phyloP scores from a whole-genome alignment of 2,113 vertebrate species.

The Megaceryle maxima region DNA sequence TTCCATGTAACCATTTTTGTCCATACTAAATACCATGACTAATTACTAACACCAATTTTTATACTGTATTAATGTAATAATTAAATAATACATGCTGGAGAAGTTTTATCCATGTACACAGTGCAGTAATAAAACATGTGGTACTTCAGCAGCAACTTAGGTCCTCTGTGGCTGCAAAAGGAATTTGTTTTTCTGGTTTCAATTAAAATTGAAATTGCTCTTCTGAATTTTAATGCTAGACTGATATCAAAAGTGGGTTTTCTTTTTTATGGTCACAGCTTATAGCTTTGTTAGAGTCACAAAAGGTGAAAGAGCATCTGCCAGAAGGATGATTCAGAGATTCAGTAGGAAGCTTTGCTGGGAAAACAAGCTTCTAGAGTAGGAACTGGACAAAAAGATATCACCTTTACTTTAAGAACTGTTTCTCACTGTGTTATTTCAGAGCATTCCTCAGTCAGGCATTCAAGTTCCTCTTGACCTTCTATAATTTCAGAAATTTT shows the following conservation, averaged over 20 bases:
- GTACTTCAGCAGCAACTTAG: background rate
- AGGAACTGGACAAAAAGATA: background rate
- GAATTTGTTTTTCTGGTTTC: constrained; percentile 3
- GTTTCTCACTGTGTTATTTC: background rate
- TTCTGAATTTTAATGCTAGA: background rate
- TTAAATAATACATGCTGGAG: background rate
- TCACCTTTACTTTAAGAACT: background rate
- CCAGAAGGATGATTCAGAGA: background rate
- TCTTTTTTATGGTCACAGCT: background rate
- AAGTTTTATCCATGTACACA: background rate
- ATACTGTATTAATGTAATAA: background rate
- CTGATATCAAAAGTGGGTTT: background rate
- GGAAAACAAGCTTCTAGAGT: background rate
- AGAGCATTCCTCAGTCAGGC: background rate
- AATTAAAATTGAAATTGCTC: background rate
- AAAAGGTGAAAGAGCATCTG: background rate
- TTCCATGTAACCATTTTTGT: background rate
- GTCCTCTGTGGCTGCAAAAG: background rate
- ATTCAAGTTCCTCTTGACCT: background rate
- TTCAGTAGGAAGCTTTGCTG: background rate
- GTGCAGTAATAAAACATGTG: background rate
- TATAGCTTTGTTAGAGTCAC: background rate
- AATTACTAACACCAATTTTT: background rate
- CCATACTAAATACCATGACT: background rate
- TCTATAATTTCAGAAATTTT: background rate